Conservation (phyloP, 2,797 vertebrate species). For the Tokudaia tokunoshimensis region DNA sequence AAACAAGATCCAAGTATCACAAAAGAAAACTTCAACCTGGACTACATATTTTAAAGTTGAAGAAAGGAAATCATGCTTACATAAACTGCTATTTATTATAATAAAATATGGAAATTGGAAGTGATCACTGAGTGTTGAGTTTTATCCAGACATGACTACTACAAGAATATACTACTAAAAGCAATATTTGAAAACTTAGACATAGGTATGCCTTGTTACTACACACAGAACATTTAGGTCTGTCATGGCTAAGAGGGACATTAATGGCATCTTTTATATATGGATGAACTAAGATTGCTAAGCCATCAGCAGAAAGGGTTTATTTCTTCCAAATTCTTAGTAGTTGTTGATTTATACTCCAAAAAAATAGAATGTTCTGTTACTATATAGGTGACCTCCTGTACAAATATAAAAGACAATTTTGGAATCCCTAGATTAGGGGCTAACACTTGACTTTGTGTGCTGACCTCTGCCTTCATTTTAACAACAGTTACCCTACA, state of each 20-base stretch:
- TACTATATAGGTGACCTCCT: neutral
- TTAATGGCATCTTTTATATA: neutral
- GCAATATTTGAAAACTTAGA: neutral
- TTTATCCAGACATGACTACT: neutral
- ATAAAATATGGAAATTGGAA: neutral
- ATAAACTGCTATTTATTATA: neutral
- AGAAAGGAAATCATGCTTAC: neutral
- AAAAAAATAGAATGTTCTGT: neutral
- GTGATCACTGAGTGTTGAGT: neutral
- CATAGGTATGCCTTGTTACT: neutral
- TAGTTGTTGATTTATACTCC: neutral
- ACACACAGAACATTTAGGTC: neutral
- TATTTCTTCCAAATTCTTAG: neutral
- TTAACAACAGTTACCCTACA: neutral
- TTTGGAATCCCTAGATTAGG: neutral
- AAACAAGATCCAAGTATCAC: neutral
- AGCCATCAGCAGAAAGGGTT: neutral
- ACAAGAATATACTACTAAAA: neutral
- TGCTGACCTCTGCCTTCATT: neutral
- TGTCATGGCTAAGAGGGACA: too few species aligned
- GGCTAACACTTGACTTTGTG: neutral
- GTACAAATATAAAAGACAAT: neutral
- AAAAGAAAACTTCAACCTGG: neutral
- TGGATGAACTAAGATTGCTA: neutral
- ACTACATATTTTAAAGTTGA: neutral